Percentiles rank a stretch among this genome's conserved stretches.
Conservation (phyloP, 2,888 invertebrate species). For the Melitaea athalia region DNA sequence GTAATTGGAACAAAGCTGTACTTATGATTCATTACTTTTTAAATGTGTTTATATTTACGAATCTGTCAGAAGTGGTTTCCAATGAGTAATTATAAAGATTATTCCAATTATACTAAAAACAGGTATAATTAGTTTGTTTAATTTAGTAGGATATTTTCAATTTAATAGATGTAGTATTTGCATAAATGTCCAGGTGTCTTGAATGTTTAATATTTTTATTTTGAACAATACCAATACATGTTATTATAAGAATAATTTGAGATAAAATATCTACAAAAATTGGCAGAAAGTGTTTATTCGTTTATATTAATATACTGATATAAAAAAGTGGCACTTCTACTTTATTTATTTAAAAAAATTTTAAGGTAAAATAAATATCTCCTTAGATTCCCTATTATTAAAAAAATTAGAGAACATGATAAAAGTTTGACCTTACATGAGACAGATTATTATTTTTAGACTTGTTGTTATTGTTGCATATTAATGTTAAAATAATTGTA, state of each 20-base stretch:
- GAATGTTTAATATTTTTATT: neutral
- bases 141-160: neutral
- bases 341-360: no score
- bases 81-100: conserved; percentile 35
- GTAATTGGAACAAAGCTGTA: neutral
- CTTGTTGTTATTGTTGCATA: neutral
- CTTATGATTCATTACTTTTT: neutral
- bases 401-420: no score
- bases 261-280: no score
- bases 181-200: neutral
- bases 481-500: conserved; percentile 30
- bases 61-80: conserved; percentile 29
- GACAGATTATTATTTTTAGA: no score
- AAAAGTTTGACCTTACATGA: no score
- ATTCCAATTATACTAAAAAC: conserved; percentile 29
- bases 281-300: no score
- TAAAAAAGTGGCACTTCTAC: no score
- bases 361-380: no score
- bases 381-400: no score
- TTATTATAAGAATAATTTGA: no score
- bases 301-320: no score
- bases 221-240: neutral
- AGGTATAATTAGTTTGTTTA: conserved; percentile 4
- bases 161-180: neutral
- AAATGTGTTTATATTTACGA: neutral